Conservation (phyloP, 2,113 vertebrate genomes). For the Labrus mixtus region DNA sequence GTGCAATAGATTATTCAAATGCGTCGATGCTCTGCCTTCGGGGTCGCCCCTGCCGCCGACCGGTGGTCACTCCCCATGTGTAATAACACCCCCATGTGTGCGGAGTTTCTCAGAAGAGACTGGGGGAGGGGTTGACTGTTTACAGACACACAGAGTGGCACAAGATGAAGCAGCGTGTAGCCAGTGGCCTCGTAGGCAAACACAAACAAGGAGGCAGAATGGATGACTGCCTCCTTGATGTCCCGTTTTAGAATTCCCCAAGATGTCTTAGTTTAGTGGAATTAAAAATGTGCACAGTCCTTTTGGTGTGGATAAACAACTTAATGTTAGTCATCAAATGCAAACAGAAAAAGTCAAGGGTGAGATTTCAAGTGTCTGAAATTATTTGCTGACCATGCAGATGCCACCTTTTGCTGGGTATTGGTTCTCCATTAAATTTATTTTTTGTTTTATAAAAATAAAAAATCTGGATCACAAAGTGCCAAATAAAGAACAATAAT, state of each 20-base stretch:
- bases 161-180: slow-evolving; percentile 43
- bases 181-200: slow-evolving; percentile 22
- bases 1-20: slow-evolving; percentile 77
- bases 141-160: slow-evolving; percentile 42
- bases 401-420: neutral
- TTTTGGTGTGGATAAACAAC: slow-evolving; percentile 1
- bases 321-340: neutral
- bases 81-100: slow-evolving; percentile 51
- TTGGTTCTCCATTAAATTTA: neutral
- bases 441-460: too few relatives aligned
- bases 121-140: slow-evolving; percentile 21
- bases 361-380: neutral
- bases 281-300: neutral
- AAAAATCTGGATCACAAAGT: too few relatives aligned
- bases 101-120: slow-evolving; percentile 15
- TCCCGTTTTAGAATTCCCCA: slow-evolving; percentile 5
- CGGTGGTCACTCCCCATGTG: slow-evolving; percentile 59
- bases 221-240: slow-evolving; percentile 26
- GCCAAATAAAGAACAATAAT: too few relatives aligned
- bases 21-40: slow-evolving; percentile 54
- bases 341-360: neutral
- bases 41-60: slow-evolving; percentile 58
- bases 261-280: neutral
- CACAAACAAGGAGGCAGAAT: slow-evolving; percentile 44
- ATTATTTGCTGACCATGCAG: neutral